Conservation (phyloP, 2,797 vertebrate species). For the Lates japonicus region DNA sequence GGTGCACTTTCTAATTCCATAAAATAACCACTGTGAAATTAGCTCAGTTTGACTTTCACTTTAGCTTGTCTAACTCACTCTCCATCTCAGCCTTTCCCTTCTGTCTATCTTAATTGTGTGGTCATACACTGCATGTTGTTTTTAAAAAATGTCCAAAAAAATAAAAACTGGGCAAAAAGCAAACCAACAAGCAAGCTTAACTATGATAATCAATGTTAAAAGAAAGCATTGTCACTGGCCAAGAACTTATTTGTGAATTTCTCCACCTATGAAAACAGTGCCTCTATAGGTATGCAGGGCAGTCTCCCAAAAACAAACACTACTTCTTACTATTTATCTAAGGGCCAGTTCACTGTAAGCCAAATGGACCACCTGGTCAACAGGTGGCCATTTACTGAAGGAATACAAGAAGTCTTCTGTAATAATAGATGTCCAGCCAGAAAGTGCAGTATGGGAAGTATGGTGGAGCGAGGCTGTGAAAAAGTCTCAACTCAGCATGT, state of each 20-base stretch:
- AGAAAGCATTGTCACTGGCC: neutral
- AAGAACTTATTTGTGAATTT: neutral
- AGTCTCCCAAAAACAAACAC: neutral
- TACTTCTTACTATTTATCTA: neutral
- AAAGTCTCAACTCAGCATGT: neutral
- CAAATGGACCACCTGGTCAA: conserved; percentile 10
- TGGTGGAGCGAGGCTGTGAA: neutral
- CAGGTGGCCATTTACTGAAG: conserved; percentile 32
- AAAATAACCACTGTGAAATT: neutral
- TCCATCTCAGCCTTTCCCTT: neutral
- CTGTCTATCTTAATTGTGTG: neutral
- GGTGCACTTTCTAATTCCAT: neutral
- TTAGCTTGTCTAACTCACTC: neutral
- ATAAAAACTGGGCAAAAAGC: neutral
- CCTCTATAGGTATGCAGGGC: neutral
- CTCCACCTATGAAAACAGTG: neutral
- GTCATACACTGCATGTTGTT: neutral
- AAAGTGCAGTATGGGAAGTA: neutral
- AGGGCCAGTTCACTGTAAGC: neutral
- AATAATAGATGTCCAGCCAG: conserved; percentile 15
- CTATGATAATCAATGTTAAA: neutral
- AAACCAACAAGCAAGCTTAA: neutral
- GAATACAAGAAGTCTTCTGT: conserved; percentile 27
- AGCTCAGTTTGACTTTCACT: neutral
- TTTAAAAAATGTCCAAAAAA: neutral